Percentiles rank a stretch among this genome's conserved stretches.
These are phyloP conservation scores for Ailuropoda melanoleuca DNA, from an alignment of 2,113 vertebrate species.

Conservation along the genomic window DNA sequence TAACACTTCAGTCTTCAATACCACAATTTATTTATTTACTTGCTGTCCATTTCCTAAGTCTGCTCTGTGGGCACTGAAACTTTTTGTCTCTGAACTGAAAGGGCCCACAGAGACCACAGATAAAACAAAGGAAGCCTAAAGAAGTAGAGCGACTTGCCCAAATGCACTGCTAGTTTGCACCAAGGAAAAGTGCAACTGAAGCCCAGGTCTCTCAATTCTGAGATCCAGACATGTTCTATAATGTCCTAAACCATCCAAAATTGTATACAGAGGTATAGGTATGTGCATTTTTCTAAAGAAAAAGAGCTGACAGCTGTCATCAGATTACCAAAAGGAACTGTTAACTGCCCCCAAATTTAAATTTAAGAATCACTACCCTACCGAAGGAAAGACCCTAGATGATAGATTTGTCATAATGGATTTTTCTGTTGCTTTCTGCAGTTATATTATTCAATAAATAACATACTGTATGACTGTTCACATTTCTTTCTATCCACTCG, in stretches of 20 bases:
- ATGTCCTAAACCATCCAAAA: neutral
- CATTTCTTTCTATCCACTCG: neutral
- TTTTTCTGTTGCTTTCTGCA: constrained; percentile 30
- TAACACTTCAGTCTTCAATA: neutral
- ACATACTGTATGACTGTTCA: neutral
- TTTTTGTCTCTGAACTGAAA: neutral
- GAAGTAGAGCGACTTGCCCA: neutral
- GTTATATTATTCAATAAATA: constrained; percentile 5
- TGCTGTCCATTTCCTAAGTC: neutral
- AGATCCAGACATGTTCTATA: neutral
- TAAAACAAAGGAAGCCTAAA: neutral
- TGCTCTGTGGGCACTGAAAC: neutral
- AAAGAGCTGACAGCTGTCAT: neutral
- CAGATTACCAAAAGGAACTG: neutral
- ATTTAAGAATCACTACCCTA: neutral
- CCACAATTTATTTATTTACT: neutral
- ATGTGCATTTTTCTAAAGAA: neutral
- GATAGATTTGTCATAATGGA: neutral
- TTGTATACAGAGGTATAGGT: neutral
- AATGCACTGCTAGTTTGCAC: neutral
- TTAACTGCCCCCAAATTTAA: neutral
- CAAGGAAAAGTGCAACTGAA: neutral
- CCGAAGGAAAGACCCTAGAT: neutral
- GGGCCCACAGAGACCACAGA: neutral
- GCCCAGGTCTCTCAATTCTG: neutral